Evolutionary conservation across 2,888 invertebrate species (phyloP), one percentile per base, ranked within the genome.

Genomic region (Lottia gigantea): DNA sequence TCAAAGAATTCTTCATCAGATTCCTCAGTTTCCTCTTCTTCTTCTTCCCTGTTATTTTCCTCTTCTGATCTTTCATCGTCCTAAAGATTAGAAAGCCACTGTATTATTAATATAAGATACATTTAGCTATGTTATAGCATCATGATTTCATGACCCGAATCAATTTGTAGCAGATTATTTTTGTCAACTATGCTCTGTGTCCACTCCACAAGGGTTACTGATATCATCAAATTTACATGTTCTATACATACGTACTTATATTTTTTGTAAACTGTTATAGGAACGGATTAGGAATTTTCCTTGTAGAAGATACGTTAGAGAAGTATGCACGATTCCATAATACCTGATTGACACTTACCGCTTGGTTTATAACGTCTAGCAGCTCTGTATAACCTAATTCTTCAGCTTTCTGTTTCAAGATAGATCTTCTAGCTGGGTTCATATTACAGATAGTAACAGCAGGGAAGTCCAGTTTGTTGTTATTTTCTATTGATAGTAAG

Each of bases 401-500:
- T 23, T 55, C 55, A 23, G 23, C 55, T 55, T 55, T 55, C 23
- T 12, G 23, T 23, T 46, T 65, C 45, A 68, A 23, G 25, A 25
- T 46, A 12, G 67, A 68, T 19, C 16, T n/a, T 47, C 25, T 55
- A 12, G 49, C 63, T n/a, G 68, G 68, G 31, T 68, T 68, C 46
- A 68, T 62, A 49, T 68, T 68, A 49, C 68, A 68, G 19, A 68
- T 31, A 16, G 68, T 68, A 15, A 68, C 40, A 16, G 68, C 68
- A 15, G 68, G 68, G 19, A 68, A 68, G n/a, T 31, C 46, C 11
- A 68, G 68, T 25, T n/a, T 46, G 14, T 62, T 62, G 49, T 68
- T 68, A 40, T 68, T 64, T 49, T 68, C 46, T 25, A 68, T 40
- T n/a, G 47, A 47, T 11, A 68, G 45, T 47, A 68, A 11, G 15